Base-by-base conservation (phyloP, 1,140 invertebrate genomes). In the Drosophila aff. region DNA sequence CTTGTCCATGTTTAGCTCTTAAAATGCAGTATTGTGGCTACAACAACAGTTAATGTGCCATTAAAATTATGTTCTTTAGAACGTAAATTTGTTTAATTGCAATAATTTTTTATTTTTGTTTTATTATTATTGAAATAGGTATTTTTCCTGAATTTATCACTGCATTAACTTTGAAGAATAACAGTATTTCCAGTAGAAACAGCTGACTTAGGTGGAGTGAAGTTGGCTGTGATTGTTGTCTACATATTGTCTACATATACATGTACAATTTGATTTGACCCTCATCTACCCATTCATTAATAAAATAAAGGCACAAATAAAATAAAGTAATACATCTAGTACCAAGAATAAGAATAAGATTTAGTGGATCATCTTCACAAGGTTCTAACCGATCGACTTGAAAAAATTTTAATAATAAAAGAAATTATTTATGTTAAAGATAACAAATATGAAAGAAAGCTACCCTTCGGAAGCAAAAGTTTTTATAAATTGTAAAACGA, bases 11-110 rank as follows among this genome's bases (percentile, higher is more conserved):
- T 73, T 65, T 74, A 4, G 11, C n/a, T 82, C 74, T 9, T 9
- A 26, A 75, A 79, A 15, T 86, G 82, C 82, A 86, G 9, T 50
- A 38, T 16, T 41, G 3, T 10, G 11, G 26, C 1, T 65, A 55
- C 67, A 71, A 64, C 47, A 50, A 78, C 57, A 75, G 64, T 58
- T 71, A 47, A 7, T 31, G 15, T 18, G 1, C 0, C 18, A 38
- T 4, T 13, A 21, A 0, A 47, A 5, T 23, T n/a, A 6, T 5
- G 5, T 44, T 33, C 11, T 21, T 36, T 8, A 2, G 2, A 26
- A 26, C 7, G 1, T 23, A 2, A n/a, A 18, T 36, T 13, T 36
- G 0, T 7, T 65, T 11, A 38, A 16, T 16, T 8, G 1, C 13
- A 13, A 28, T 1, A 0, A 1, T 21, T 63, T 6, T 18, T 21